Evolutionary conservation across 2,888 invertebrate genomes (phyloP), one percentile per base, ranked within the genome.

Genomic region (Dolomedes plantarius): DNA sequence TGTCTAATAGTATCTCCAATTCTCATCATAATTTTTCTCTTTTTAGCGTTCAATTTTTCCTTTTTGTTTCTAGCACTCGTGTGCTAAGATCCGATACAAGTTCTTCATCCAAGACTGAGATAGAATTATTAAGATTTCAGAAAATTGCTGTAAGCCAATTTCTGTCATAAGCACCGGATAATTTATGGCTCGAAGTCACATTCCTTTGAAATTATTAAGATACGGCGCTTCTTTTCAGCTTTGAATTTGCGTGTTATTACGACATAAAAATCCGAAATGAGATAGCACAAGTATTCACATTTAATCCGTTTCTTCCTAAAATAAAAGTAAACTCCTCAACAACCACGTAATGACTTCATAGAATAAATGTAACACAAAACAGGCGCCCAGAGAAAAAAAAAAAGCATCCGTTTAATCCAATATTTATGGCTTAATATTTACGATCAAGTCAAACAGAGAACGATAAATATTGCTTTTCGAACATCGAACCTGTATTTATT

Each of bases 401-500:
- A 19, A 23, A 23, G 23, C 56, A 56, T 2, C 56, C 23, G 5
- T 56, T 56, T 56, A 56, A 56, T 56, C 56, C 23, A 1, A 23
- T 16, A 56, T 56, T 56, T 56, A 56, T 56, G 56, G 7, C 5
- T 56, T 56, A 56, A 56, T 56, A 56, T 56, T 56, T 56, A 56
- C 16, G 56, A 56, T 56, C 56, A 56, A 56, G 67, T 67, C 32
- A 39, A 29, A 31, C 32, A 28, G 46, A 67, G 31, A n/a, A n/a
- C 29, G n/a, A 31, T 67, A 76, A 76, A 67, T 75, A 19, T 41
- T 2, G 3, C 29, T 23, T n/a, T 31, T 46, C 32, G 62, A 39
- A 62, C 56, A 16, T 23, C 56, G n/a, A 74, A 36, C 64, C 36
- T 74, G 62, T n/a, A n/a, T n/a, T n/a, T n/a, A n/a, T n/a, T 36